Evolutionary conservation across 2,888 invertebrate species (phyloP).

Genomic region (Timema podura): DNA sequence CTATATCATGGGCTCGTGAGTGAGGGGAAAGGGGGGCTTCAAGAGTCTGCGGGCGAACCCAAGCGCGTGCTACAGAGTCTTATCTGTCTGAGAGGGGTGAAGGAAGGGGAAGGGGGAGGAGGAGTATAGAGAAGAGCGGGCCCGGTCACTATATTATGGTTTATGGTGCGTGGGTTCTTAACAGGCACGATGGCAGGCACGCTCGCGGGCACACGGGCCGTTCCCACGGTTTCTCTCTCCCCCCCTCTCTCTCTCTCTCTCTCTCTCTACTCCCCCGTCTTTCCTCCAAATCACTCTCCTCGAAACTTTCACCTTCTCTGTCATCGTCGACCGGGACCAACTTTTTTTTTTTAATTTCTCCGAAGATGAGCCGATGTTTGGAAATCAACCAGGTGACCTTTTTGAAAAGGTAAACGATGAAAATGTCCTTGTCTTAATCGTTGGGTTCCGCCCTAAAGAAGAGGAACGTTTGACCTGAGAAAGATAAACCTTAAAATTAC

Average conservation of each 20-base stretch:
- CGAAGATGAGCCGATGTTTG: too few species aligned
- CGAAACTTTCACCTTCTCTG: background rate
- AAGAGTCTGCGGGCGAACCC: too few species aligned
- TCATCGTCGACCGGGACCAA: background rate
- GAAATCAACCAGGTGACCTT: too few species aligned
- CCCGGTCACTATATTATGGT: constrained; percentile 1
- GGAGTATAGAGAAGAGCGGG: background rate
- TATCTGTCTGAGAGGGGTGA: background rate
- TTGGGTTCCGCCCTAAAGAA: too few species aligned
- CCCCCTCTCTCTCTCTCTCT: background rate
- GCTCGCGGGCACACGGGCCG: background rate
- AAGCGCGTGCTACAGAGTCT: too few species aligned
- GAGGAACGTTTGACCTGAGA: too few species aligned
- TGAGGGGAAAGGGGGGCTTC: too few species aligned
- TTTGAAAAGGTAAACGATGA: too few species aligned
- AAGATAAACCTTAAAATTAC: too few species aligned
- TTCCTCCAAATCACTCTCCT: background rate
- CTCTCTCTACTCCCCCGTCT: background rate
- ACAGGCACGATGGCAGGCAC: background rate
- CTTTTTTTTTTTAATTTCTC: background rate
- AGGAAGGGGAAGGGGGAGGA: background rate
- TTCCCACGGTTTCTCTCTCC: constrained; percentile 3
- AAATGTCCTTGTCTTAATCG: too few species aligned
- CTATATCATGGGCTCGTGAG: too few species aligned
- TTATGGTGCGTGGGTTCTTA: constrained; percentile 4